Conservation (phyloP, 2,888 invertebrate species). For the Xylota segnis region DNA sequence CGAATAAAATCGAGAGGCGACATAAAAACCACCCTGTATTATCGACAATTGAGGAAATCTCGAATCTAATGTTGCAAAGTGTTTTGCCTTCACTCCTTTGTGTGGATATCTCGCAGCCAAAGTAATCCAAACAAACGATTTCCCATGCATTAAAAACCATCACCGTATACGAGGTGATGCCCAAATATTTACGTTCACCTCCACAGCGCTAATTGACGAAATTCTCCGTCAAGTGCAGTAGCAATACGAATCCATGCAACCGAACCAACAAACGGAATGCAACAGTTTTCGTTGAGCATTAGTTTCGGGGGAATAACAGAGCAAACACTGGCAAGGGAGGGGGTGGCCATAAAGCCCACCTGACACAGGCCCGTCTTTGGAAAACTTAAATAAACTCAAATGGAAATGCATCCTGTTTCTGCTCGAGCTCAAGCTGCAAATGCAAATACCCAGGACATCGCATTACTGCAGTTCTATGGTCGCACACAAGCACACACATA, state of each 20-base stretch:
- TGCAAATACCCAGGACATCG: slow-evolving; percentile 5
- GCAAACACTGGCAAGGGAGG: slow-evolving; percentile 26
- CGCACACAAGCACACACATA: slow-evolving; percentile 13
- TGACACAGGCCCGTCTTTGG: slow-evolving; percentile 5
- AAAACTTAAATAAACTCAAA: slow-evolving; percentile 51
- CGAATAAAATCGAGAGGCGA: no score
- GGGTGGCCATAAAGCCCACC: slow-evolving; percentile 37
- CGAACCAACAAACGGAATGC: slow-evolving; percentile 54
- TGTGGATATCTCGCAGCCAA: neutral
- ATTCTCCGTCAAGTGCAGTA: slow-evolving; percentile 38
- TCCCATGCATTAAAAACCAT: slow-evolving; percentile 63
- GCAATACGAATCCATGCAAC: slow-evolving; percentile 19
- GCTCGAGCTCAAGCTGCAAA: neutral
- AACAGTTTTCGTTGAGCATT: slow-evolving; percentile 64
- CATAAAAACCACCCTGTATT: no score
- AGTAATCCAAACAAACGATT: slow-evolving; percentile 43
- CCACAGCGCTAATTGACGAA: slow-evolving; percentile 67
- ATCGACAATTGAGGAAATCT: neutral
- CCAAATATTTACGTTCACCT: slow-evolving; percentile 69
- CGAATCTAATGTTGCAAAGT: neutral
- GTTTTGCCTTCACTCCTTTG: neutral
- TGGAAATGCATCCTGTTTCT: slow-evolving; percentile 21
- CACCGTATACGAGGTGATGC: slow-evolving; percentile 67
- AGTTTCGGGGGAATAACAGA: slow-evolving; percentile 47
- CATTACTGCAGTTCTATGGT: slow-evolving; percentile 31